Base-by-base conservation (phyloP, 2,797 vertebrate species). In the Corythornis leucogaster region DNA sequence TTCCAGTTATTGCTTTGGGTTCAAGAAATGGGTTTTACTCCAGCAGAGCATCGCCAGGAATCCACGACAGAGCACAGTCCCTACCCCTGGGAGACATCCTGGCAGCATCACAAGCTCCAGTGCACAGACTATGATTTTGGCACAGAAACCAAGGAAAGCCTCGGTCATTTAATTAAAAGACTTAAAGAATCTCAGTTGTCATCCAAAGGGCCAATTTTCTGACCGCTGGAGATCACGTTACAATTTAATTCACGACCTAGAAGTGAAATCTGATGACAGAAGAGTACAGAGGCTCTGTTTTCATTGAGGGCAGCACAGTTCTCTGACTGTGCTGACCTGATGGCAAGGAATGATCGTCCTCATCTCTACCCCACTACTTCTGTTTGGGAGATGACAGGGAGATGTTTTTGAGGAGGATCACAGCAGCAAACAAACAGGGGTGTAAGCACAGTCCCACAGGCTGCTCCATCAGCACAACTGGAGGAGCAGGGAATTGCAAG, bases 211-310 rank as follows among this genome's bases (percentile, higher is more conserved):
- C 84, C 88, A 89, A 76, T 93, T 93, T 94, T 92, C 76, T 94
- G 88, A 94, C 88, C 59, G 2, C 92, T 35, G 63, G 79, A 89
- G 93, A 94, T 96, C 92, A 83, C 0, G 1, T 92, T 94, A 73
- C 93, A 64, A 35, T 90, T 87, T 87, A 96, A 94, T 95, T 95
- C 93, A 83, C 89, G 85, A 89, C 63, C 90, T 68, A 80, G 81
- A 91, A 85, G 83, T 69, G 93, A 95, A 94, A 95, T 87, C 31
- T 83, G 90, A 95, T 83, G 92, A 85, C 86, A 93, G 86, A 48
- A 51, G 73, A 81, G 91, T 19, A 85, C 64, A 54, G 73, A 48
- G 59, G 15, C 15, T 2, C 8, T 66, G 78, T 82, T 92, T 78
- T 26, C 66, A 35, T 1, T 4, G 73, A 90, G 86, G 80, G 86